Percentiles rank a stretch among this genome's conserved stretches.
These are phyloP conservation scores for Crotalus tigris DNA, from an alignment of 2,113 vertebrate genomes.

Conservation along the genomic window DNA sequence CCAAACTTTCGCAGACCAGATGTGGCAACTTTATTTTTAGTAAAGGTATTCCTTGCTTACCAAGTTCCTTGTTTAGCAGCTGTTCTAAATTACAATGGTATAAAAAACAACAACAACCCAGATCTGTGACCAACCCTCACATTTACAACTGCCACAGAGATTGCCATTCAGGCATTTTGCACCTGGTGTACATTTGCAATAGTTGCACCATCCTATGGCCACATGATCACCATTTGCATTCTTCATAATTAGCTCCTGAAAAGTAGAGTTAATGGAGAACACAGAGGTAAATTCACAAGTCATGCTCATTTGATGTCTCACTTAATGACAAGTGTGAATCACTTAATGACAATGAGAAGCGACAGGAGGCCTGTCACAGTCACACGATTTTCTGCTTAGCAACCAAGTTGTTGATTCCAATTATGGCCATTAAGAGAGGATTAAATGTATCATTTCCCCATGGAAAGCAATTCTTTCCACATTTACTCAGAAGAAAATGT, in stretches of 20 bases:
- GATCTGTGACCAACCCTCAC: neutral
- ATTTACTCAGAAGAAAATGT: neutral
- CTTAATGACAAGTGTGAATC: neutral
- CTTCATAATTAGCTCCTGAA: neutral
- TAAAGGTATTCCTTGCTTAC: neutral
- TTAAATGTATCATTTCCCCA: neutral
- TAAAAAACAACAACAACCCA: neutral
- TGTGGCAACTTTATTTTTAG: neutral
- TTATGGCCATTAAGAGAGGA: neutral
- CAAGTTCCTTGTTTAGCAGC: neutral
- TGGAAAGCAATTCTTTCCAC: neutral
- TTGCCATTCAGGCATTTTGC: neutral
- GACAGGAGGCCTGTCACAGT: neutral
- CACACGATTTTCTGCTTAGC: neutral
- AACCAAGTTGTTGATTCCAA: neutral
- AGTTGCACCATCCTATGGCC: neutral
- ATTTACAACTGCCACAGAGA: neutral
- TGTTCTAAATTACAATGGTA: neutral
- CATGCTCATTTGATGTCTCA: neutral
- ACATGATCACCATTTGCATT: neutral
- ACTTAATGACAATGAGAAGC: neutral
- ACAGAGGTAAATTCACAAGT: neutral
- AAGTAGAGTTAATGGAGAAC: neutral
- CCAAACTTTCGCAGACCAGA: neutral
- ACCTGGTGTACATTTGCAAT: neutral